Evolutionary conservation across 2,797 vertebrate species (phyloP), one percentile per base, ranked within the genome.

Genomic region (Acipenser ruthenus): DNA sequence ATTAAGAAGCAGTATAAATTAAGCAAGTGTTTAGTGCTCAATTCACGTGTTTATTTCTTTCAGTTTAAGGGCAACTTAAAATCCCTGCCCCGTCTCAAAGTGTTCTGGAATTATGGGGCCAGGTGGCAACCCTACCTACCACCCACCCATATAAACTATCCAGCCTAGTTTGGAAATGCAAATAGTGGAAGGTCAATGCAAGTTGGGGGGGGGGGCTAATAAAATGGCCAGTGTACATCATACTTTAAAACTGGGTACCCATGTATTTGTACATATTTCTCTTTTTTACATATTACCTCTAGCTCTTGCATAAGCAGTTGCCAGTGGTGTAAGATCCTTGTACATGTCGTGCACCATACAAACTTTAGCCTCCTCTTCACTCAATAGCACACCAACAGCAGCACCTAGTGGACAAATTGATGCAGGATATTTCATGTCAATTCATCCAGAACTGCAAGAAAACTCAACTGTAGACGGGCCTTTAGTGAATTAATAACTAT

Each of bases 291-390:
- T 18, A 18, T 74, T 70, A 97, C 96, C 96, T 93, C 96, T 88
- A 64, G 95, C 95, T 67, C 95, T 84, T 6, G 96, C 95, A 0
- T 99, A 98, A 1, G 96, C 96, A 0, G 88, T 85, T 2, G 96
- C 91, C 61, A 95, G 66, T 0, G 95, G 95, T 0, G 89, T 95
- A 63, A 99, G 91, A 49, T 86, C 88, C 23, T 83, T 68, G 65
- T 90, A 79, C 61, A 96, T 65, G 78, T 98, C 94, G 0, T 88
- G 86, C 66, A 99, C 96, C 96, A 99, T 99, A 78, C 96, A 99
- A 69, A 97, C 95, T 69, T 77, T 90, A 1, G 95, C 95, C 69
- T 98, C 95, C 10, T 97, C 91, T 65, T 95, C 92, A 1, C 80
- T 91, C 70, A 99, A 88, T 8, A 91, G 88, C 65, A 94, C 82